Conservation (phyloP, 2,113 vertebrate genomes). For the Tautogolabrus adspersus region DNA sequence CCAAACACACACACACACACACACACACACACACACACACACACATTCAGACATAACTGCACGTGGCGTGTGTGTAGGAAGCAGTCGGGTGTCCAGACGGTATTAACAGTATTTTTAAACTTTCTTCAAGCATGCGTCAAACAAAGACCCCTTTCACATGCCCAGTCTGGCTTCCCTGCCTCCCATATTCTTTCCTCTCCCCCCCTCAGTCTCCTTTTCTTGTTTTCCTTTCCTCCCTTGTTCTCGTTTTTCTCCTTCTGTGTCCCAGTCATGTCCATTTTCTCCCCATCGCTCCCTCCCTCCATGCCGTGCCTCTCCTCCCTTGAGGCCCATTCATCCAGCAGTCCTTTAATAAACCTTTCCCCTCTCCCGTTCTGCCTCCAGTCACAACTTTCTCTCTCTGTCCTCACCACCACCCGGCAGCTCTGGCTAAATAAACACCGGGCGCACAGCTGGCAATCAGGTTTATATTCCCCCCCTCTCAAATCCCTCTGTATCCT, state of each 20-base stretch:
- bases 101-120: conserved; percentile 66
- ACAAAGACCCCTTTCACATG: conserved; percentile 77
- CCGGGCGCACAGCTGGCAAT: conserved; percentile 70
- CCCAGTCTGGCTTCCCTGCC: conserved; percentile 53
- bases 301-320: conserved; percentile 30
- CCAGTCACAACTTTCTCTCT: conserved; percentile 52
- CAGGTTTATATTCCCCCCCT: conserved; percentile 53
- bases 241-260: conserved; percentile 11
- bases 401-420: conserved; percentile 41
- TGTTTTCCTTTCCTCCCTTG: conserved; percentile 60
- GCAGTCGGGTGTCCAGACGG: conserved; percentile 50
- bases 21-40: background rate
- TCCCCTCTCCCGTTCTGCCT: conserved; percentile 29
- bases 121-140: conserved; percentile 43
- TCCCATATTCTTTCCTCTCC: conserved; percentile 33
- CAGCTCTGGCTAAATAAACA: conserved; percentile 77
- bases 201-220: conserved; percentile 35
- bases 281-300: conserved; percentile 11
- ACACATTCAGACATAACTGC: conserved; percentile 14
- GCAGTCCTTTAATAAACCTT: conserved; percentile 48
- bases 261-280: conserved; percentile 41
- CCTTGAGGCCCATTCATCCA: conserved; percentile 63
- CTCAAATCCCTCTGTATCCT: conserved; percentile 46
- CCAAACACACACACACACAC: background rate
- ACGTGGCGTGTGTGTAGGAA: conserved; percentile 21